Evolutionary conservation across 2,888 invertebrate species (phyloP).

Genomic region (Heteropelma amictum): DNA sequence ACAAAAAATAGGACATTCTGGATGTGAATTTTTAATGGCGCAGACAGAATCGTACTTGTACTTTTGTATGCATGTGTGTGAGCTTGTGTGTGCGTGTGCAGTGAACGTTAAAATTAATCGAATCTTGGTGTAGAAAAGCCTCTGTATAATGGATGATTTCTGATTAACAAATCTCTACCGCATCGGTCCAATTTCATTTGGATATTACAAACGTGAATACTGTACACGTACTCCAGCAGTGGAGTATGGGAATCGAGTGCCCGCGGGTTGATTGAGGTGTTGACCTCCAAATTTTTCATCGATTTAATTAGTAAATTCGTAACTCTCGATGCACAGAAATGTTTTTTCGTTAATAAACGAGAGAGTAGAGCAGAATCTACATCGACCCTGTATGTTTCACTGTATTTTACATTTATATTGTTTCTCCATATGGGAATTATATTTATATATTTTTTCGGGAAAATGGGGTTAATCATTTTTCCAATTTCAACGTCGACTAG

Average conservation of each 20-base stretch:
- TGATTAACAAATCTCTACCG: slow-evolving; percentile 19
- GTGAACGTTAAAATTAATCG: slow-evolving; percentile 19
- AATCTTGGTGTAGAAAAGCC: neutral
- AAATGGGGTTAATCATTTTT: neutral
- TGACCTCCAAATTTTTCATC: slow-evolving; percentile 47
- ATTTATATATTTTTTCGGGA: too few relatives aligned
- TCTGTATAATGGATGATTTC: neutral
- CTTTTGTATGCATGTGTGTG: too few relatives aligned
- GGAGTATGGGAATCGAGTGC: slow-evolving; percentile 14
- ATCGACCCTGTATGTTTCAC: neutral
- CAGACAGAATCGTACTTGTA: too few relatives aligned
- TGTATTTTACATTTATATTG: neutral
- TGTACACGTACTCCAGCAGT: neutral
- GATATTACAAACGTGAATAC: neutral
- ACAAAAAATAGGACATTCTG: too few relatives aligned
- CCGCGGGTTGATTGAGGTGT: slow-evolving; percentile 27
- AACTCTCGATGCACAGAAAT: slow-evolving; percentile 14
- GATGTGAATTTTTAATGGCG: too few relatives aligned
- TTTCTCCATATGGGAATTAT: too few relatives aligned
- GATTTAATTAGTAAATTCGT: slow-evolving; percentile 42
- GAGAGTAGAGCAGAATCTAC: slow-evolving; percentile 17
- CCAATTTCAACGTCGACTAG: neutral
- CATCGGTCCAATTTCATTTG: slow-evolving; percentile 33
- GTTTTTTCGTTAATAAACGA: slow-evolving; percentile 16
- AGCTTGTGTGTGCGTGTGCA: too few relatives aligned